Evolutionary conservation across 2,113 vertebrate species (phyloP), one percentile per base, ranked within the genome.

Genomic region (Rafetus swinhoei): DNA sequence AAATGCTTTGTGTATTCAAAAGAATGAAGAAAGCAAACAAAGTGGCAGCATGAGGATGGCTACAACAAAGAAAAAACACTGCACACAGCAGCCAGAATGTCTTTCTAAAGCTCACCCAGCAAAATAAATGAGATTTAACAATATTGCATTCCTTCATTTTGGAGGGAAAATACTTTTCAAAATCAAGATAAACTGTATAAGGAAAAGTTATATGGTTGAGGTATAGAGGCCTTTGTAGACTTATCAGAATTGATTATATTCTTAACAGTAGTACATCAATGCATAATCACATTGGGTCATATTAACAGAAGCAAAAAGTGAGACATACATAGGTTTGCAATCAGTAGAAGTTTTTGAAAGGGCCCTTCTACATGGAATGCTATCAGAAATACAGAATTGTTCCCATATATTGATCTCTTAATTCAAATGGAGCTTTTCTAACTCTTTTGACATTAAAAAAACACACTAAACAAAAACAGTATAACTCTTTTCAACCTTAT

Each of bases 1-100:
- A 76, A 92, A 35, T 92, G 87, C 52, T 22, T 76, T 96, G 29
- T 11, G 77, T 4, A 7, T 80, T 60, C n/a, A 45, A 65, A 87
- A 91, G 24, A 53, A 81, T 79, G 54, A 72, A 87, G 77, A 22
- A 8, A 2, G 72, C 9, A 80, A 95, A 54, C 22, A 94, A 74
- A 95, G 90, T 0, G 32, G 6, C 10, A 29, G 76, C 3, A 15
- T 3, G 13, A 84, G 18, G 74, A 39, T 39, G 80, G 18, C n/a
- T 24, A 4, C 22, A 57, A 32, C 35, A 9, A 0, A 72, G 10
- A 52, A 25, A 4, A 84, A 81, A 85, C 27, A 19, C 29, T 69
- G 32, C 18, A n/a, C 65, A 84, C 6, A 79, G 45, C 55, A 87
- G 69, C 8, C 3, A 52, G 1, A 3, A 6, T 35, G 6, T 11